These are phyloP conservation scores for Tetranychus piercei DNA, from an alignment of 2,888 invertebrate species.

Conservation along the genomic window DNA sequence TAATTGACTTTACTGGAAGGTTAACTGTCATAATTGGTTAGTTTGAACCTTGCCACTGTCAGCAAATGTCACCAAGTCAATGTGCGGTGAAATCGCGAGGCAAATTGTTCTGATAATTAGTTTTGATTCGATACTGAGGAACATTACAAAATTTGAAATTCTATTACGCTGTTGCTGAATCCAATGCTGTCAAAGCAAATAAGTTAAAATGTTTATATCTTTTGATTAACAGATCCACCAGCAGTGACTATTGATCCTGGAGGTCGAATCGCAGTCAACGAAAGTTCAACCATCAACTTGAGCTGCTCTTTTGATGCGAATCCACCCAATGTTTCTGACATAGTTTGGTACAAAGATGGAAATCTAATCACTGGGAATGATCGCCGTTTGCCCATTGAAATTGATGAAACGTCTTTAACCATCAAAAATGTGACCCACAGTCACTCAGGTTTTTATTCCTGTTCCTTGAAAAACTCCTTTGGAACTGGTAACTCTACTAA, in stretches of 20 bases:
- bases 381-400: conserved; percentile 21
- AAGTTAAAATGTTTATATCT: too few species aligned
- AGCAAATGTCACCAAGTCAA: too few species aligned
- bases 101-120: too few species aligned
- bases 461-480: conserved; percentile 57
- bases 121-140: too few species aligned
- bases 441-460: conserved; percentile 69
- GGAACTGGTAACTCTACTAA: conserved; percentile 34
- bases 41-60: too few species aligned
- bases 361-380: conserved; percentile 28
- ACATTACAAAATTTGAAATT: too few species aligned
- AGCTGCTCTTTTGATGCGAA: conserved; percentile 68
- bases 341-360: conserved; percentile 45
- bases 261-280: conserved; percentile 55
- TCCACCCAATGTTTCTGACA: conserved; percentile 51
- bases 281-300: conserved; percentile 51
- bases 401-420: conserved; percentile 52
- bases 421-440: conserved; percentile 53
- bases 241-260: conserved; percentile 52
- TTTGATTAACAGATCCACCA: conserved; percentile 50
- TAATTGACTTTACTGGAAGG: too few species aligned
- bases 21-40: too few species aligned
- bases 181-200: too few species aligned
- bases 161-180: too few species aligned
- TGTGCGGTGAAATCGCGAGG: too few species aligned